Evolutionary conservation across 2,797 vertebrate species (phyloP).

Genomic region (Tenualosa thibaudeaui): DNA sequence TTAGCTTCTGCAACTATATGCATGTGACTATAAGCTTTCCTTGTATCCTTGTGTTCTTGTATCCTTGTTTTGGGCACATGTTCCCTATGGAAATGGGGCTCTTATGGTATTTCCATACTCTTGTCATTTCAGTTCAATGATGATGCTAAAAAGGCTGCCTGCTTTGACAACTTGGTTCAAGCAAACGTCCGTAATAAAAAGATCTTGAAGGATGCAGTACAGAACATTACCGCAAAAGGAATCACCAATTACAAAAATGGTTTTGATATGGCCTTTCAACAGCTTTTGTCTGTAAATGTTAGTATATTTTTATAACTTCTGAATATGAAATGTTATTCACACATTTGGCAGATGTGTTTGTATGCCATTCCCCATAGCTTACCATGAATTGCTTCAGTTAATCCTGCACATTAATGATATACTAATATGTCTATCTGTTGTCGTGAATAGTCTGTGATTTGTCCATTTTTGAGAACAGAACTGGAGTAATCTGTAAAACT

Average conservation of each 20-base stretch:
- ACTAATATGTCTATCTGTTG: background rate
- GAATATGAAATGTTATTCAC: background rate
- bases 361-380: too few species aligned
- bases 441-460: background rate
- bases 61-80: too few species aligned
- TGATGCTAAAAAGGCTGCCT: slow-evolving; percentile 82
- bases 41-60: too few species aligned
- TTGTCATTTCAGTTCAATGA: slow-evolving; percentile 85
- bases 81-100: too few species aligned
- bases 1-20: too few species aligned
- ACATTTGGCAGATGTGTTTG: background rate
- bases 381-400: background rate
- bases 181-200: slow-evolving; percentile 97
- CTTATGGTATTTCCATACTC: background rate
- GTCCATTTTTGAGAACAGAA: background rate
- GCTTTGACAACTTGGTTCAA: slow-evolving; percentile 94
- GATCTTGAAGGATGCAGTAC: slow-evolving; percentile 88
- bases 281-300: slow-evolving; percentile 69
- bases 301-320: background rate
- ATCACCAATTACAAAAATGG: slow-evolving; percentile 93
- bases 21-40: too few species aligned
- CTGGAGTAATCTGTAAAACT: background rate
- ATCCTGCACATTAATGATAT: background rate
- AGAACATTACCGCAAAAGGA: slow-evolving; percentile 88
- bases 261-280: slow-evolving; percentile 90